phyloP scores from a whole-genome alignment of 1,140 invertebrate genomes.

The Drosophila funebris region DNA sequence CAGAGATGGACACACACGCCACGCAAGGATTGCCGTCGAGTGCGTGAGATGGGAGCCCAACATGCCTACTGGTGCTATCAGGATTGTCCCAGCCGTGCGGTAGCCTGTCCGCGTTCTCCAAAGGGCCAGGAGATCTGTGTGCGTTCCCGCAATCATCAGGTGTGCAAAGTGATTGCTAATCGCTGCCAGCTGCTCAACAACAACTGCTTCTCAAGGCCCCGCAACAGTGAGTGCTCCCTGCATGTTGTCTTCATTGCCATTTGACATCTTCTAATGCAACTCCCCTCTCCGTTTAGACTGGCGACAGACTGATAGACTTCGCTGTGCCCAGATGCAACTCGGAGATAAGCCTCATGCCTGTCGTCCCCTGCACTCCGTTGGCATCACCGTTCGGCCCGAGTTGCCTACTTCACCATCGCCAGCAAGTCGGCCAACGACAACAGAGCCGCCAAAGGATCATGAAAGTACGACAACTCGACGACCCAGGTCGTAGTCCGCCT shows the following conservation, averaged over 20 bases:
- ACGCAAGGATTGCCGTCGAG: conserved; percentile 39
- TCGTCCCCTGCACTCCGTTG: background rate
- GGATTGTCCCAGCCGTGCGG: conserved; percentile 36
- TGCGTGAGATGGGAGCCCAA: conserved; percentile 32
- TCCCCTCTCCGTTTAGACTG: conserved; percentile 40
- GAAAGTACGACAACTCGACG: background rate
- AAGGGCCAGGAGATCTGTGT: conserved; percentile 52
- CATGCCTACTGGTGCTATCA: conserved; percentile 35
- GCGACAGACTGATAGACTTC: conserved; percentile 46
- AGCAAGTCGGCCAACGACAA: background rate
- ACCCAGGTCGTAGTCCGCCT: background rate
- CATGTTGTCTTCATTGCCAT: background rate
- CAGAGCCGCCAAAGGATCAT: conserved; percentile 13
- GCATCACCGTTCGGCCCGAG: background rate
- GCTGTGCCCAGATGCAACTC: conserved; percentile 44
- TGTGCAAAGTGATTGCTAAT: conserved; percentile 59
- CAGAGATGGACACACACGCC: conserved; percentile 32
- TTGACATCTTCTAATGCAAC: background rate
- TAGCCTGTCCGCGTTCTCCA: conserved; percentile 30
- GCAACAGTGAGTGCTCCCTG: conserved; percentile 49
- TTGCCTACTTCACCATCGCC: background rate
- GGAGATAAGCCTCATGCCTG: conserved; percentile 58
- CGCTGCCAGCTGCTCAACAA: conserved; percentile 59
- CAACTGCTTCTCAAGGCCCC: conserved; percentile 54
- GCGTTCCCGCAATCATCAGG: conserved; percentile 24